Evolutionary conservation across 2,888 invertebrate genomes (phyloP), one percentile per base, ranked within the genome.

Genomic region (Latrodectus hesperus): DNA sequence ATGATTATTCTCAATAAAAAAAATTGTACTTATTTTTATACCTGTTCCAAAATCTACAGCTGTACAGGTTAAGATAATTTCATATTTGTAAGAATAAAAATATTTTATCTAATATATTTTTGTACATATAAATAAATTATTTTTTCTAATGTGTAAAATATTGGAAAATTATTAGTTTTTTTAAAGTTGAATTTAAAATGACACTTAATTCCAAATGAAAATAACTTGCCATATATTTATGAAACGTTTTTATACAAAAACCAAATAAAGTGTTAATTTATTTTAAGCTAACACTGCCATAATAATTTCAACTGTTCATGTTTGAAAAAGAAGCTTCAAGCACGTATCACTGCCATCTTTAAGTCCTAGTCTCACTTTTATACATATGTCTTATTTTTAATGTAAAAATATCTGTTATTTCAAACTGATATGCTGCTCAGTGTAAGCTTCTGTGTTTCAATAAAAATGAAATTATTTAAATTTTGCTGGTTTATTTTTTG

Each of bases 361-460:
- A 55, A 55, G 80, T 78, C 87, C 87, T 88, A 88, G 87, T 88
- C 87, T 82, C 68, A 78, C 82, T 72, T 82, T 78, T 70, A 68
- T 77, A 72, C 68, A 83, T 70, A 55, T 72, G 60, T 68, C 68
- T 71, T 72, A 38, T 81, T 72, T 74, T 70, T 78, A 53, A 52
- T 88, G 87, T 83, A 88, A 88, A 60, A 83, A 78, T 81, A 87
- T 71, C 86, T 87, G 55, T 82, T 82, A 60, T 70, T 68, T 87
- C 76, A 38, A 65, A 82, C 68, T 60, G 78, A 83, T 83, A 88
- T 78, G 78, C 87, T 79, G 83, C 83, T 83, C 73, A 78, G 68
- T 78, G 83, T 83, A 88, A 88, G 87, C 87, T 83, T 83, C 78
- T 83, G 78, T 88, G 83, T 77, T 87, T 78, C 78, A 88, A 83